These are phyloP conservation scores for Nymphalis polychloros DNA, from an alignment of 2,888 invertebrate species.

Conservation along the genomic window DNA sequence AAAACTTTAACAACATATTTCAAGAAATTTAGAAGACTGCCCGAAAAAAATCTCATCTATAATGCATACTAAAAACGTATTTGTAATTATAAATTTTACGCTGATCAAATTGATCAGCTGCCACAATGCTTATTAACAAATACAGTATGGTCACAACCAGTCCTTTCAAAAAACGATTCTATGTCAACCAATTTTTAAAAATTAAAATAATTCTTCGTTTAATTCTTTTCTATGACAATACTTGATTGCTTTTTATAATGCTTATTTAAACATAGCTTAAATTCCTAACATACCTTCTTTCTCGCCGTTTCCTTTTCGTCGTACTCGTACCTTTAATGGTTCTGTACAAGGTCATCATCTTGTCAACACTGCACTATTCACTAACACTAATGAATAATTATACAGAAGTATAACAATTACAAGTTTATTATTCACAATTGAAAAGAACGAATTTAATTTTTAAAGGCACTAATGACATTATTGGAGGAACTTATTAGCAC, in stretches of 20 bases:
- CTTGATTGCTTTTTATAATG: background rate
- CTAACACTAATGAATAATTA: conserved; percentile 34
- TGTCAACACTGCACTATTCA: conserved; percentile 51
- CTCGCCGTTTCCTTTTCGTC: conserved; percentile 76
- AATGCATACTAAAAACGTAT: too few relatives aligned
- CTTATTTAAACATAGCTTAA: background rate
- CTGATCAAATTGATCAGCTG: too few relatives aligned
- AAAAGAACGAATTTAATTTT: conserved; percentile 1
- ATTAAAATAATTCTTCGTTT: too few relatives aligned
- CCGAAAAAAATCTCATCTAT: too few relatives aligned
- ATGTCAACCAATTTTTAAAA: too few relatives aligned
- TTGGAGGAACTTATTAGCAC: background rate
- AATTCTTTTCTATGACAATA: background rate
- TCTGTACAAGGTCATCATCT: conserved; percentile 82
- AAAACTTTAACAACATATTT: too few relatives aligned
- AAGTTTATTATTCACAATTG: conserved; percentile 17
- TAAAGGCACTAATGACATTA: conserved; percentile 14
- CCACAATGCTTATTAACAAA: too few relatives aligned
- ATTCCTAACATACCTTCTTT: conserved; percentile 66
- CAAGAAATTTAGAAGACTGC: too few relatives aligned
- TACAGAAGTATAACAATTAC: conserved; percentile 29
- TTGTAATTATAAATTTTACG: too few relatives aligned
- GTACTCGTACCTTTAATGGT: conserved; percentile 81
- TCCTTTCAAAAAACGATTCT: too few relatives aligned
- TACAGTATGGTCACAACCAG: too few relatives aligned